Conservation (phyloP, 2,113 vertebrate genomes). For the Mus pahari region DNA sequence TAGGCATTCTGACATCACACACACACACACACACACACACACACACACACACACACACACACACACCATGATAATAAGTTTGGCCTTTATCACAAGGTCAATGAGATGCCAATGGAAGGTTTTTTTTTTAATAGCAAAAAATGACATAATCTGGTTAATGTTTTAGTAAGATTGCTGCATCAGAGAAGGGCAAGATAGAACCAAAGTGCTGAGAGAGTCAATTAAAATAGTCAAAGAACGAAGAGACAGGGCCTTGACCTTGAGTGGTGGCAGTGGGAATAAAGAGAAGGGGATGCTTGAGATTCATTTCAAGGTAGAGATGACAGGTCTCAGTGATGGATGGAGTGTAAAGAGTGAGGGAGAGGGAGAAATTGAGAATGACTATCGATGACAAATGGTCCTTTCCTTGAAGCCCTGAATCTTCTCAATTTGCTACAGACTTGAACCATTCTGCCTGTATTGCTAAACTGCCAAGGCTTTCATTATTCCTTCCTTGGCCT, state of each 20-base stretch:
- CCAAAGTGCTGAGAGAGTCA: slow-evolving; percentile 16
- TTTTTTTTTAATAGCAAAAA: background rate
- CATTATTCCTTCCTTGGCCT: slow-evolving; percentile 19
- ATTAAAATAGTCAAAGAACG: background rate
- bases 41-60: background rate
- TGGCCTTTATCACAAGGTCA: slow-evolving; percentile 26
- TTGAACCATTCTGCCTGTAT: slow-evolving; percentile 55
- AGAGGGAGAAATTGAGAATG: slow-evolving; percentile 70
- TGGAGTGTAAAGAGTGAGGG: background rate
- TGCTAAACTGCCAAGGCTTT: slow-evolving; percentile 56
- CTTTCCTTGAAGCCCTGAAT: slow-evolving; percentile 73
- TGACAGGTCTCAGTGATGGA: slow-evolving; percentile 59
- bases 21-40: background rate
- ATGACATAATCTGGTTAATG: background rate
- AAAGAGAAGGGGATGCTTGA: slow-evolving; percentile 51
- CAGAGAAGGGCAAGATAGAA: slow-evolving; percentile 2
- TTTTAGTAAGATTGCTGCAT: slow-evolving; percentile 45
- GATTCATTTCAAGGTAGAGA: slow-evolving; percentile 67
- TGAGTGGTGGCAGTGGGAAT: slow-evolving; percentile 4
- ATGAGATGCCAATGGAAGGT: background rate
- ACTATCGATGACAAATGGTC: slow-evolving; percentile 70
- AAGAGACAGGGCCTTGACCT: slow-evolving; percentile 56
- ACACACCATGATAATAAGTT: background rate
- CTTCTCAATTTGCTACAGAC: slow-evolving; percentile 67
- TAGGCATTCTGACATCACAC: background rate